Evolutionary conservation across 1,140 invertebrate species (phyloP), one percentile per base, ranked within the genome.

Genomic region (Oreohelix idahoensis): DNA sequence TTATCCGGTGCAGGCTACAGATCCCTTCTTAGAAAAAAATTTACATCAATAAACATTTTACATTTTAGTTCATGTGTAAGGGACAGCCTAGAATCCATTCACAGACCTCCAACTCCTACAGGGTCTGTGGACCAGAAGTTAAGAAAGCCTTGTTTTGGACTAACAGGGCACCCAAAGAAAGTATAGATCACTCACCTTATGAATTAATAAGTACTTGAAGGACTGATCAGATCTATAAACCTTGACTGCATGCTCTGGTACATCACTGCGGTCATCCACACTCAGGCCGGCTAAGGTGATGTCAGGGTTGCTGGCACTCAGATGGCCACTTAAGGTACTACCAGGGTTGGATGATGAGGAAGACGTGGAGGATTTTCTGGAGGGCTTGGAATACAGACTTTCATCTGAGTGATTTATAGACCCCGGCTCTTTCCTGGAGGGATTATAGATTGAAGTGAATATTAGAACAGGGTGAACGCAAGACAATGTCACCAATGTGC

Each of bases 161-260:
- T n/a, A n/a, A n/a, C n/a, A n/a, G n/a, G n/a, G n/a, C n/a, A n/a
- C n/a, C n/a, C n/a, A n/a, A n/a, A 15, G 42, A 45, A 45, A 15
- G 42, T 15, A 45, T 45, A 45, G 15, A 45, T 45, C 42, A 66
- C 63, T 66, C 63, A 94, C 94, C 91, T 99, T 99, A 91, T 98
- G 97, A 75, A 99, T 97, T 63, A 98, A 94, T 81, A 99, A 95
- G 93, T 98, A 99, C 93, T 99, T 99, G 94, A 96, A 99, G 4
- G 96, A 97, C 93, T 99, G 98, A 94, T 99, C 98, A 39, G 96
- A 95, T 93, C 96, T 96, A 84, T 92, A 95, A 32, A 95, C 96
- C 94, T 99, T 99, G 0, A 99, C 94, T 49, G 99, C 98, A 93
- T 99, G 97, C 91, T 99, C 98, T 13, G 98, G 98, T 93, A 96